A percentile compares a stretch with the other conserved stretches of the same genome.
These are phyloP conservation scores for Rhyacophila evoluta DNA, from an alignment of 2,888 invertebrate species.

Conservation along the genomic window DNA sequence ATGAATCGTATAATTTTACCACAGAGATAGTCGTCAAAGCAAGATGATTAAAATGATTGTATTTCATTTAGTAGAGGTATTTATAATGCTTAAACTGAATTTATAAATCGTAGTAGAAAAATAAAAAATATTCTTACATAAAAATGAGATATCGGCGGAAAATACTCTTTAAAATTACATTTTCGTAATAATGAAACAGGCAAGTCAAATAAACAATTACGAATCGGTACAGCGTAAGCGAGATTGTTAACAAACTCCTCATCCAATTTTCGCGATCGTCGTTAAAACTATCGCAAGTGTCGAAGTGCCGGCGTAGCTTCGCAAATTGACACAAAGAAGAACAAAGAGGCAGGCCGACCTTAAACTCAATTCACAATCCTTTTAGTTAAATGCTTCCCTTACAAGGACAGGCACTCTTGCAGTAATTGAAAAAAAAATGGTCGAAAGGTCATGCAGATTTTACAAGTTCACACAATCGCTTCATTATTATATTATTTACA, in stretches of 20 bases:
- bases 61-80: too few species aligned
- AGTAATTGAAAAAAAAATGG: neutral
- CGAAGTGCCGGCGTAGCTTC: neutral
- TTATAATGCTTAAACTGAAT: too few species aligned
- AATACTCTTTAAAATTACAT: too few species aligned
- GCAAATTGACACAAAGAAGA: neutral
- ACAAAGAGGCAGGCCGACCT: neutral
- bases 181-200: too few species aligned
- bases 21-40: too few species aligned
- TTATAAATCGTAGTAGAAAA: too few species aligned
- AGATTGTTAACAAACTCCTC: neutral
- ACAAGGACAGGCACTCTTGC: neutral
- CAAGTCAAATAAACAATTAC: neutral
- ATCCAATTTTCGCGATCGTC: neutral
- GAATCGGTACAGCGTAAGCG: neutral
- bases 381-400: slow-evolving; percentile 12
- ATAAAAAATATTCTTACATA: too few species aligned
- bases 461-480: neutral
- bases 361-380: neutral
- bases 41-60: too few species aligned
- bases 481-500: too few species aligned
- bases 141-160: too few species aligned
- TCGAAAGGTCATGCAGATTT: neutral
- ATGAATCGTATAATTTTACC: too few species aligned
- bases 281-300: neutral